These are phyloP conservation scores for Drosophila dunni DNA, from an alignment of 1,140 invertebrate genomes.

Conservation along the genomic window DNA sequence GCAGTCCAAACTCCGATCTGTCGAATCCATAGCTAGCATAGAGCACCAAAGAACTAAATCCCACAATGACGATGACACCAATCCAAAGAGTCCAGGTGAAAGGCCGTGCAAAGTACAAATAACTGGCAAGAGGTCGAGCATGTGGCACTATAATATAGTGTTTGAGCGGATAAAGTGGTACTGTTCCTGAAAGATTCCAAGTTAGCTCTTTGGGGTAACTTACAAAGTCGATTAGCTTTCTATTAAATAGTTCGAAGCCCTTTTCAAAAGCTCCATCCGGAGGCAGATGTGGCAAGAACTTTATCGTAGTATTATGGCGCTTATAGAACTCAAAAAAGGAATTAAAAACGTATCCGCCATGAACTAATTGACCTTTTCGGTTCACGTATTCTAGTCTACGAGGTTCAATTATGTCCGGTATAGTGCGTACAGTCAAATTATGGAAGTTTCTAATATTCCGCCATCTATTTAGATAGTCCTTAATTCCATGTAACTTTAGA, in stretches of 20 bases:
- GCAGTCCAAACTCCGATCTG: conserved; percentile 36
- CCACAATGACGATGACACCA: conserved; percentile 18
- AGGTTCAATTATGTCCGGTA: conserved; percentile 2
- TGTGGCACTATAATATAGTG: conserved; percentile 34
- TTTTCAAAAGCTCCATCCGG: fast-evolving
- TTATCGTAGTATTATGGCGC: conserved; percentile 42
- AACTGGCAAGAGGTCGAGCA: conserved; percentile 51
- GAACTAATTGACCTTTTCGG: conserved; percentile 2
- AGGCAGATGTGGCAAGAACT: not conserved
- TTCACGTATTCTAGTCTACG: conserved; percentile 43
- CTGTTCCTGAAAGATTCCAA: conserved; percentile 4
- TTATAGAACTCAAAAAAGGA: conserved; percentile 27
- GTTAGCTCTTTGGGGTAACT: conserved; percentile 10
- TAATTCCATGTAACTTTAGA: conserved; percentile 9
- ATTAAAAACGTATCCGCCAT: conserved; percentile 34
- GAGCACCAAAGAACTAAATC: conserved; percentile 44
- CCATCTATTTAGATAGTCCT: conserved; percentile 35
- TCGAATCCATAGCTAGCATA: conserved; percentile 5
- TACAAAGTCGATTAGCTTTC: conserved; percentile 37
- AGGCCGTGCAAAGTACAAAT: conserved; percentile 55
- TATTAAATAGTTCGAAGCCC: fast-evolving
- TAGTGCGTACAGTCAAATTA: not conserved
- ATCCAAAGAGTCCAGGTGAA: conserved; percentile 54
- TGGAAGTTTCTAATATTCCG: conserved; percentile 22
- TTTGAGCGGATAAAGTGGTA: conserved; percentile 23